Evolutionary conservation across 92 coral and sea anemone genomes (phyloP), one percentile per base, ranked within the genome.

Genomic region (Siderastrea radians): DNA sequence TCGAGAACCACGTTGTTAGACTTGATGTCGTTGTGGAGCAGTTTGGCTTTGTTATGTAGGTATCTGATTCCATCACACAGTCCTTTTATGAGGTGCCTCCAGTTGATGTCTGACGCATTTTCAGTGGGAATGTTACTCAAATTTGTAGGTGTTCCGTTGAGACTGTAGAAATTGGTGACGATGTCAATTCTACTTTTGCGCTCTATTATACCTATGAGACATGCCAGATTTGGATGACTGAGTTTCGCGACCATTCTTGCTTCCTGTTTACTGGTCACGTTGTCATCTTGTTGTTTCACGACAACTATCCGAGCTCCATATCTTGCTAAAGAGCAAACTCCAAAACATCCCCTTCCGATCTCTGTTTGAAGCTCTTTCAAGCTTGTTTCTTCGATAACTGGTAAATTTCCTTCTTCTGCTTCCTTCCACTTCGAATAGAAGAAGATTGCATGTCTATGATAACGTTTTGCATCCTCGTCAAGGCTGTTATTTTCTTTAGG

Each of bases 1-100:
- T 87, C 85, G 51, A 87, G 68, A 1, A 87, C 91, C 1, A 79
- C 75, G 63, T 79, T 87, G 68, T 87, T 72, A 9, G 66, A 47
- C 48, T 87, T 87, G 0, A 79, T 80, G 73, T 87, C 91, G 12
- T 87, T 87, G 86, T 79, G 85, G 4, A 87, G 71, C 63, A 73
- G 14, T 50, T 79, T 87, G 4, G 59, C 67, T 43, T 62, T 61
- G 58, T 87, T 75, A 46, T 87, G 90, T 0, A 87, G 43, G 51
- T 87, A 61, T 38, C 44, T 12, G 19, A 87, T 60, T 11, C 80
- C 90, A 14, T 47, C 16, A 50, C 74, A 78, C 50, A 87, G 60
- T 11, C 90, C 85, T 3, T 8, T 45, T 6, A 72, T 16, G 3
- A 87, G 65, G n/a, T 60, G 43, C 3, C 11, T 58, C 80, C 85